Base-by-base conservation (phyloP, 2,797 vertebrate species). In the Harpagifer antarcticus region DNA sequence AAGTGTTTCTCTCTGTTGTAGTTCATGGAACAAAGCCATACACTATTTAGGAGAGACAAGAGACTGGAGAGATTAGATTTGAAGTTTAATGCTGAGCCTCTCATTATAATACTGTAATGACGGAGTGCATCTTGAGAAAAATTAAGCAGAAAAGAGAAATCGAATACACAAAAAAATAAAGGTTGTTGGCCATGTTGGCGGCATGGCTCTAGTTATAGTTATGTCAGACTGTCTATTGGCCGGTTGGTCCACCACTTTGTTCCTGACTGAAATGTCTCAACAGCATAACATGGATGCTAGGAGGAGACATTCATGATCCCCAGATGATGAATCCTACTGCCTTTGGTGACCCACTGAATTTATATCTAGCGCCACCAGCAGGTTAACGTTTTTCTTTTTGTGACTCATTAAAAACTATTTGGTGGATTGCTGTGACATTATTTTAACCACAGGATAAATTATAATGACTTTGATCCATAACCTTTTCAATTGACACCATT, bases 1-100 rank as follows among this genome's bases (percentile, higher is more conserved):
- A 78, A 90, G 84, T 91, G 81, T 86, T 82, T 88, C 66, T 86
- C 71, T 85, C 74, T 79, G 72, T 60, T 76, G 74, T 48, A 80
- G 74, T 85, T 85, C 23, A 68, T 83, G 70, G 78, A 91, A 73
- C 45, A 52, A 40, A 76, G 81, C 76, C 79, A 72, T 67, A 54
- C 65, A 71, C 73, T 82, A 71, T 75, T 83, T 80, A 83, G 72
- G 72, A 81, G 81, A 69, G 81, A 82, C 83, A 70, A 81, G 81
- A 69, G 81, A 82, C 82, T 63, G 57, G 16, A 40, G 57, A 82
- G 86, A 91, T 90, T 78, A 86, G 80, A 85, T 81, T 73, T 74
- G 60, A 84, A 79, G 67, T 65, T 78, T 64, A 80, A 82, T 75
- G 33, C 74, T 31, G 37, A 83, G 63, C 48, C 72, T 71, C 52